Evolutionary conservation across 2,797 vertebrate genomes (phyloP), one percentile per base, ranked within the genome.

Genomic region (Leucoraja ocellata): DNA sequence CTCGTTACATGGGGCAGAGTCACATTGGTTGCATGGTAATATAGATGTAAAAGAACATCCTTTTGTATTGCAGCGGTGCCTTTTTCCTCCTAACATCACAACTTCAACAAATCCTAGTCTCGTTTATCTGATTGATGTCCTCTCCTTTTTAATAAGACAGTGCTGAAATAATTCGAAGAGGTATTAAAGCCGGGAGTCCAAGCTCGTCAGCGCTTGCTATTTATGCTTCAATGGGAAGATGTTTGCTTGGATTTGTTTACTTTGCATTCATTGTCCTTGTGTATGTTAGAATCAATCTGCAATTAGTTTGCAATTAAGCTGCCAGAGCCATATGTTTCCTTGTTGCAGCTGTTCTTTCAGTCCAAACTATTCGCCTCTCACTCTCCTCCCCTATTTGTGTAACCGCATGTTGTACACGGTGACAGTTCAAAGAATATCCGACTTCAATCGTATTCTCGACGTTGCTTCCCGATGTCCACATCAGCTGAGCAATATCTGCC

Each of bases 71-170:
- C 39, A 36, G 46, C 25, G 71, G 28, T n/a, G 73, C 73, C 73
- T 23, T 92, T 74, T 92, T 92, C 14, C 25, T 92, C 90, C 71
- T 71, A 92, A 74, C 39, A 54, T n/a, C 90, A 28, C 90, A 54
- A 73, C 76, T 92, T 92, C 71, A 76, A 76, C 90, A 92, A 92
- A 92, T 74, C 21, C 65, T 58, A n/a, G 90, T 71, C 73, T 71
- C 25, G 90, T 92, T 92, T 92, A 92, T 92, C 71, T 92, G 90
- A 92, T 92, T 92, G 76, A 92, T 92, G 58, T 58, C 23, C 90
- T 88, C 23, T 92, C 58, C 90, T 92, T 92, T 88, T 92, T 76
- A 92, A 92, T 74, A 92, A 92, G 90, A 92, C 73, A 92, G 46
- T 54, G 90, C 90, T 74, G 90, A 76, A 92, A 92, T 92, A 92